Conservation (phyloP, 2,797 vertebrate species). For the Apogon hyalosoma region DNA sequence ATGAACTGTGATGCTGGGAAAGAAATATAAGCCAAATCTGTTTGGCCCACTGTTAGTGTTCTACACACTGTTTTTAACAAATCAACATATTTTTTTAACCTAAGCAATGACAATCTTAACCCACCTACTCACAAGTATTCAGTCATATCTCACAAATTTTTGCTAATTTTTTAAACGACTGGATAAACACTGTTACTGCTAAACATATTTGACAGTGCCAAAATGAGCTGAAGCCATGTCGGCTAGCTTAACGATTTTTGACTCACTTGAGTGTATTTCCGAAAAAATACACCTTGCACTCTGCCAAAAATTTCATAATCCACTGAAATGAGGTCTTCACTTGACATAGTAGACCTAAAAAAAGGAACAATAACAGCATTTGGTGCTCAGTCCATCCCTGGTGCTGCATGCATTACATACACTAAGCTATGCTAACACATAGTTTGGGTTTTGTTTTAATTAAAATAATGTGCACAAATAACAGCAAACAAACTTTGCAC, state of each 20-base stretch:
- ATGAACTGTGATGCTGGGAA: background rate
- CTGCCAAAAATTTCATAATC: conserved; percentile 93
- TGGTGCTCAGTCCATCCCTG: background rate
- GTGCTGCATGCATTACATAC: background rate
- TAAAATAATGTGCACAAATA: background rate
- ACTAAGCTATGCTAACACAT: conserved; percentile 41
- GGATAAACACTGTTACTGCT: background rate
- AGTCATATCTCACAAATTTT: no score
- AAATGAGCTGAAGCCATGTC: background rate
- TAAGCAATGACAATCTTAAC: no score
- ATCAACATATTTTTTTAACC: no score
- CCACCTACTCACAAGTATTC: no score
- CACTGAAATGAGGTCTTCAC: conserved; percentile 87
- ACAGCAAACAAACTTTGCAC: background rate
- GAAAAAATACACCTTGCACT: conserved; percentile 97
- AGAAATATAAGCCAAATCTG: no score
- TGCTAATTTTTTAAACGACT: no score
- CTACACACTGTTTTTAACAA: no score
- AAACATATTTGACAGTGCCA: background rate
- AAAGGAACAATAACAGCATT: background rate
- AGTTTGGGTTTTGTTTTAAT: background rate
- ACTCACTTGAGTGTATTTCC: conserved; percentile 94
- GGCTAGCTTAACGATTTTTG: background rate
- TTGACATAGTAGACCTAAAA: conserved; percentile 81
- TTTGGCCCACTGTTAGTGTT: no score